Evolutionary conservation across 2,797 vertebrate genomes (phyloP), one percentile per base, ranked within the genome.

Genomic region (Danio aesculapii): DNA sequence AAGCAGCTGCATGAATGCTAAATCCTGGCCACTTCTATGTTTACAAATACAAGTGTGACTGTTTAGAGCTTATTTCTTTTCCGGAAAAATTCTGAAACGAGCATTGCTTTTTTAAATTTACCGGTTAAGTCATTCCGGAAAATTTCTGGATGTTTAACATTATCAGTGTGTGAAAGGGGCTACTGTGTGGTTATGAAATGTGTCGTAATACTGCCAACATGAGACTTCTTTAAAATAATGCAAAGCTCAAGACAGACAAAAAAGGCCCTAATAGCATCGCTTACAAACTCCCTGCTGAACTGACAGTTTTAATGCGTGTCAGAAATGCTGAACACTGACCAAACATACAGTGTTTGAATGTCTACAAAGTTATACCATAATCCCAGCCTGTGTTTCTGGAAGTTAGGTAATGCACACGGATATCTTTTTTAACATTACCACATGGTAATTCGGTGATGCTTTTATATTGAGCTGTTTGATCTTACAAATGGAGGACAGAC

Each of bases 401-500:
- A 72, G 81, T 59, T 67, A 59, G 64, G 52, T 76, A 55, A 77
- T 78, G 44, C 52, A 77, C 67, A 78, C 53, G 12, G 66, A 47
- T 9, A 70, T 16, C 10, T 13, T 75, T 73, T 41, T 41, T 55
- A 72, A 43, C 75, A 77, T 2, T 53, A 70, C 84, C 55, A 79
- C 62, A 90, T 88, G 81, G 86, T 89, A 85, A 90, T 90, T 88
- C 84, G 84, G 81, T 81, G 83, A 84, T 75, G 73, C 68, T 85
- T 91, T 91, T 72, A 85, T 84, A 87, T 90, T 66, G 77, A 50
- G 86, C 59, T 74, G 85, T 92, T 93, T 93, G 92, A 94, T 93
- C 91, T 89, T 47, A 80, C 21, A 79, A 85, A 84, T 93, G 89
- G 63, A 80, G 86, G 67, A 52, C 78, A 69, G 63, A 91, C 91